Evolutionary conservation across 2,113 vertebrate species (phyloP), one percentile per base, ranked within the genome.

Genomic region (Spilogale gracilis): DNA sequence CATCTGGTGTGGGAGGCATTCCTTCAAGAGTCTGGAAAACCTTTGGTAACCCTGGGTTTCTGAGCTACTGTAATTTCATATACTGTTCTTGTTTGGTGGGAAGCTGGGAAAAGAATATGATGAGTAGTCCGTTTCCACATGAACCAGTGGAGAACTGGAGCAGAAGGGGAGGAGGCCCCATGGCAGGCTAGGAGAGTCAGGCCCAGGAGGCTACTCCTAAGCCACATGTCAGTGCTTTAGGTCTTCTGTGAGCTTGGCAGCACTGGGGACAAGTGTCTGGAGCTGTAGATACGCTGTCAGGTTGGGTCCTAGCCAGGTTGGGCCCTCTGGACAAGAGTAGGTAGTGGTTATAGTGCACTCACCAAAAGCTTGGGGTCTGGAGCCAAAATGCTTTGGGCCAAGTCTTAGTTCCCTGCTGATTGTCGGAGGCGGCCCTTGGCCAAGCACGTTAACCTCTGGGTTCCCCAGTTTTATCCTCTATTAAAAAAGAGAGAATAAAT

Each of bases 341-440:
- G 8, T 25, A 21, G 21, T n/a, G 1, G 38, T 2, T n/a, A 0
- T 7, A 38, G 63, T 16, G 12, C 11, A 3, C 4, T 27, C 9
- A 6, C 9, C 30, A 73, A 45, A 56, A 38, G n/a, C 12, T 0
- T 18, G 52, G 25, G 7, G 20, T 91, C 21, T 5, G 52, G 48
- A 91, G 32, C 32, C 17, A 25, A 21, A 6, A 38, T 7, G 6
- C 27, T 11, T 6, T 5, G 2, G n/a, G 23, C 32, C 25, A 17
- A 30, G 30, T 79, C 60, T 43, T 56, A n/a, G 17, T 16, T 84
- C 50, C 81, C 48, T 2, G 0, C 54, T 91, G 69, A 20, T 58
- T 21, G 56, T 58, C 27, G 63, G 81, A 91, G 69, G 17, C 6
- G 18, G 45, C 7, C 20, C 23, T 50, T 45, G 43, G 82, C 13